Evolutionary conservation across 1,140 invertebrate species (phyloP), one percentile per base, ranked within the genome.

Genomic region (Cherax quadricarinatus): DNA sequence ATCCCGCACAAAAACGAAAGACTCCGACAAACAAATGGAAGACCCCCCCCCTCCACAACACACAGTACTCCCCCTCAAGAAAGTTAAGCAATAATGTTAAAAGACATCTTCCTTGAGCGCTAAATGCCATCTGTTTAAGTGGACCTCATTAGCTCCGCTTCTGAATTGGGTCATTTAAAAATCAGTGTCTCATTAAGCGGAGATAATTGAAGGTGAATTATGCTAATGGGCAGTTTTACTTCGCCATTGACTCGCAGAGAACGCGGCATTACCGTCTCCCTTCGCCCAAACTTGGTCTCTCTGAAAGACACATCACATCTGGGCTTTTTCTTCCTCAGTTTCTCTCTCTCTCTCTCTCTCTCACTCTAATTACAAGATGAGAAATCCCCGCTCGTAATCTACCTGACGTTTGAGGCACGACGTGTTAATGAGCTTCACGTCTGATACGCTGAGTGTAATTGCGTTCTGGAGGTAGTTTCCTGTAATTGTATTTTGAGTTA

Each of bases 121-220:
- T 21, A 66, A 66, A 66, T 30, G 21, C 70, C 70, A 75, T 75
- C 70, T 30, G 70, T 75, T 75, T 24, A 75, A 75, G 24, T 75
- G 70, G 21, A 30, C 70, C 70, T 75, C 70, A 75, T 75, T 75
- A 75, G 70, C 24, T 30, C 70, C 70, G 21, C 70, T 75, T 75
- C 70, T 75, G 70, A 75, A 21, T 30, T 24, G 9, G 70, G 70
- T 30, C 70, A 75, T 75, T 75, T 75, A 75, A 75, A 75, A 75
- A 75, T 75, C 70, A 75, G 16, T 30, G 70, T 75, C 70, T 75
- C 70, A 75, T 75, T 75, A 75, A 75, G 70, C 70, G 70, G 21
- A n/a, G 70, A 75, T 75, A 75, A 75, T 75, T 75, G 70, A 75
- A 75, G 70, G 70, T 75, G 70, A 75, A 75, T 75, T 75, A 75